Base-by-base conservation (phyloP, 2,797 vertebrate species). In the Benthosema pterotum region DNA sequence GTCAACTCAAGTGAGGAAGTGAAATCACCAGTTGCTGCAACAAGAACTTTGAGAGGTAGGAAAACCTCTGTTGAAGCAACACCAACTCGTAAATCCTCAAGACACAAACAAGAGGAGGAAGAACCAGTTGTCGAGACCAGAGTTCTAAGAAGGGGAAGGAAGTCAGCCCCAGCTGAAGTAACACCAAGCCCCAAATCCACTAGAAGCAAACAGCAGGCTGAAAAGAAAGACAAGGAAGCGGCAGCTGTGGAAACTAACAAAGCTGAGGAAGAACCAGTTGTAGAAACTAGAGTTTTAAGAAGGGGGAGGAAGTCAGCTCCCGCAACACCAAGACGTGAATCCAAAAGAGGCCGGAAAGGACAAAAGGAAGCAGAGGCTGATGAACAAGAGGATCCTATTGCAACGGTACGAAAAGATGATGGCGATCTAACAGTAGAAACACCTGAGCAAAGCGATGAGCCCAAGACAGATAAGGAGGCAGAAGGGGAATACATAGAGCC, bases 401-500 rank as follows among this genome's bases (percentile, higher is more conserved):
- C 32, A 38, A 38, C 1, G 11, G 32, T 9, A 38, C 32, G 11
- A 9, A 8, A 38, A 38, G 32, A 38, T 2, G 7, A 11, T 38
- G 32, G 11, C 8, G 7, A 11, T 38, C 0, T 11, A 11, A 38
- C 32, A 9, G 32, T 11, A 2, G 32, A 38, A 38, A 38, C 32
- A 38, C 32, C 32, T 38, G 32, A 9, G 32, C 7, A 38, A 38
- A 38, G 0, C 8, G 5, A 7, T 7, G 32, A 38, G 8, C 7
- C 32, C 32, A 38, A 9, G 52, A 17, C 87, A 55, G 82, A 79
- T 62, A 63, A 87, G 18, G 89, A 88, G 43, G 85, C 62, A 62
- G 87, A 87, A 70, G 92, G 91, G 68, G 92, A 72, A 50, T 87
- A 91, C 58, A 17, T 88, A 50, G 58, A 69, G 9, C 88, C 88